Base-by-base conservation (phyloP, 2,888 invertebrate genomes). In the Oscheius sp. region DNA sequence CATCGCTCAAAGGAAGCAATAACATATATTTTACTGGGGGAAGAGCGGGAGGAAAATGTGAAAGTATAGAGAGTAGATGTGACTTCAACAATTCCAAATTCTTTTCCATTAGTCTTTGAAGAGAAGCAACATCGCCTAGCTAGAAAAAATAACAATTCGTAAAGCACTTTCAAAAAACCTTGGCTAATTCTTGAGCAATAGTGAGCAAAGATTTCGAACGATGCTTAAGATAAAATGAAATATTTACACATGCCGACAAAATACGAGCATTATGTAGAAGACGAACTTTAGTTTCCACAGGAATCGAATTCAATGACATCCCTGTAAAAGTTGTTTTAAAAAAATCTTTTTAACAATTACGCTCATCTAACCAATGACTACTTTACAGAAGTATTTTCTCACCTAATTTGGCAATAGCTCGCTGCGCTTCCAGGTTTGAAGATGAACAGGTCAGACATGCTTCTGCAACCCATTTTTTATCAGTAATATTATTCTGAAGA, bases 381-480 rank as follows among this genome's bases (percentile, higher is more conserved):
- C n/a, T n/a, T n/a, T n/a, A n/a, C n/a, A n/a, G n/a, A n/a, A n/a
- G n/a, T n/a, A n/a, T n/a, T n/a, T n/a, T n/a, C n/a, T n/a, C n/a
- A n/a, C 79, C 76, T 0, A 77, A 52, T 56, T 73, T 71, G 55
- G 75, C 73, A 7, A 79, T 61, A 9, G 76, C 73, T 29, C 64
- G 68, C 9, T 77, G 80, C 1, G 81, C 76, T 12, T 79, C 78
- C 16, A 75, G 53, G 46, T 71, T 69, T 1, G 74, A 68, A 0
- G 74, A 69, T 27, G 72, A 71, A 13, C 74, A 74, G 9, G 61
- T 69, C 1, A 74, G 52, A 55, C 79, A 82, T 25, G 76, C 76
- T 9, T 73, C 78, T 0, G 80, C 81, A 25, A 79, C 74, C 81
- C 81, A 83, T 66, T 71, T 66, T 2, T 69, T 64, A 58, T 83